Base-by-base conservation (phyloP, 2,113 vertebrate genomes). In the Grallaria varia region DNA sequence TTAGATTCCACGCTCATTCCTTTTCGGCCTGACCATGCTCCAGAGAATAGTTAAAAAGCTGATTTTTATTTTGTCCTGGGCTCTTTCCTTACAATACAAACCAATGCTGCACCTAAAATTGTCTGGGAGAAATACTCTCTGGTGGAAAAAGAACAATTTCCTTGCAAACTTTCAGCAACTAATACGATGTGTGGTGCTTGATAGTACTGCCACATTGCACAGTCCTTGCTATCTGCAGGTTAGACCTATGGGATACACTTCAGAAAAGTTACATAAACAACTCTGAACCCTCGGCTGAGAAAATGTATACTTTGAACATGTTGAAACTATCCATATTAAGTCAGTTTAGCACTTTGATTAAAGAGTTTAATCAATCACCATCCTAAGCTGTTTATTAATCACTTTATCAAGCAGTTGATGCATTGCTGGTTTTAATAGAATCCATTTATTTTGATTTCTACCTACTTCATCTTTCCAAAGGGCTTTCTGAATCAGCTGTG, bases 401-500 rank as follows among this genome's bases (percentile, higher is more conserved):
- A 99, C 99, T 99, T 99, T 99, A 99, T 99, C 99, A 99, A 99
- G 99, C 98, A 98, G 98, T 99, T 99, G 99, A 99, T 99, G 99
- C 99, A 99, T 99, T 99, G 98, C 99, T 98, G 98, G 98, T 98
- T 99, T 99, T 99, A 99, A 99, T 99, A 98, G 99, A 99, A 98
- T 99, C 99, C 99, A 99, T 99, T 99, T 99, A 99, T 99, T 99
- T 99, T 99, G 99, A 99, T 99, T 99, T 99, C 98, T 99, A 98
- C 98, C 98, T 98, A 99, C 99, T 99, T 99, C 98, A 99, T 99
- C 99, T 99, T 99, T 99, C 98, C 98, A 98, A 98, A 98, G 98
- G 98, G 97, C 98, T 98, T 98, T 99, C 98, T 98, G 98, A 99
- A 99, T 99, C 98, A 98, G 98, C 97, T 97, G 98, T 99, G 99